Conservation (phyloP, 2,888 invertebrate species). For the Teinopalpus imperialis region DNA sequence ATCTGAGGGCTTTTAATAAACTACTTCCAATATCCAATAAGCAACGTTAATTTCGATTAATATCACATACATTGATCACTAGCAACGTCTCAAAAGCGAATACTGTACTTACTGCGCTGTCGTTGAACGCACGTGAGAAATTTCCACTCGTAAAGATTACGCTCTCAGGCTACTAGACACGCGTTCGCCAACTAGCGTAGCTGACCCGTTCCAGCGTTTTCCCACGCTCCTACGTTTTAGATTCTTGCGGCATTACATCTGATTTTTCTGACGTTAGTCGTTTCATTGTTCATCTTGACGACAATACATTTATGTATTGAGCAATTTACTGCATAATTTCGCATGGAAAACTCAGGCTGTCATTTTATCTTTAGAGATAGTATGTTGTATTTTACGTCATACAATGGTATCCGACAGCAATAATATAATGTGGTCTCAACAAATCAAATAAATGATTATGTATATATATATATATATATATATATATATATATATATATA, state of each 20-base stretch:
- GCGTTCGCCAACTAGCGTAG: constrained; percentile 3
- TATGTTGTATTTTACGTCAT: too few relatives aligned
- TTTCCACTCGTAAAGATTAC: constrained; percentile 6
- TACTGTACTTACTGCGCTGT: constrained; percentile 9
- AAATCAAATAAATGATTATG: too few relatives aligned
- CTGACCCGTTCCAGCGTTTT: constrained; percentile 12
- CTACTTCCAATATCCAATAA: constrained; percentile 11
- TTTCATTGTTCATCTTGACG: background rate
- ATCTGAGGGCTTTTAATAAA: constrained; percentile 17
- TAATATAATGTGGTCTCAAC: too few relatives aligned
- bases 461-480: too few relatives aligned
- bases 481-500: too few relatives aligned
- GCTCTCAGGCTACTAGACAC: constrained; percentile 1
- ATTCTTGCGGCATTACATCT: constrained; percentile 15
- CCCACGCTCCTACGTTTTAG: constrained; percentile 22
- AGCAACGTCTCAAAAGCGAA: constrained; percentile 17
- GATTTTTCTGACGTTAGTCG: constrained; percentile 16
- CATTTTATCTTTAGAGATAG: too few relatives aligned
- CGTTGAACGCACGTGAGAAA: constrained; percentile 15
- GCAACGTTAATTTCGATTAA: constrained; percentile 18
- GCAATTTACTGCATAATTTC: too few relatives aligned
- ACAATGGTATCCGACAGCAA: too few relatives aligned
- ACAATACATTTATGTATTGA: background rate
- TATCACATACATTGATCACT: constrained; percentile 22
- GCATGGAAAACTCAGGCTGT: too few relatives aligned